Percentiles rank a stretch among this genome's conserved stretches.
Evolutionary conservation across 2,797 vertebrate species (phyloP).

Genomic region (Tokudaia tokunoshimensis): DNA sequence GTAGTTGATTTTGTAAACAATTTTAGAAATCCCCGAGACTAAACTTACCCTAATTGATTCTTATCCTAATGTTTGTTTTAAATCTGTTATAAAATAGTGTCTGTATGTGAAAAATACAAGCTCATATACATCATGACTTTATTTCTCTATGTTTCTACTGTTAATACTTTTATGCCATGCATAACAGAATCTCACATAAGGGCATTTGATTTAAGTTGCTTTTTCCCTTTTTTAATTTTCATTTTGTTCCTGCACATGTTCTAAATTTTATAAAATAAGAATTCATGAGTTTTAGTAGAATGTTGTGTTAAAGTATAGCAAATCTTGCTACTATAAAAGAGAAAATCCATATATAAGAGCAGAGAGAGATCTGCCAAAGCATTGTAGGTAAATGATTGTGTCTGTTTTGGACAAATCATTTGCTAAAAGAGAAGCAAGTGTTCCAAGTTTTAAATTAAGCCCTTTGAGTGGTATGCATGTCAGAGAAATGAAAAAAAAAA

Average conservation of each 20-base stretch:
- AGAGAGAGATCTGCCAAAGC: background rate
- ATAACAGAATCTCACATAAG: background rate
- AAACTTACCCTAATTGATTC: background rate
- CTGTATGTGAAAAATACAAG: background rate
- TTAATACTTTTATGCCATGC: background rate
- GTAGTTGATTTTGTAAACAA: background rate
- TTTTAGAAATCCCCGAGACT: background rate
- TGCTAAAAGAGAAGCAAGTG: background rate
- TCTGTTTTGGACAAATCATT: background rate
- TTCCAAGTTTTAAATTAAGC: conserved; percentile 57
- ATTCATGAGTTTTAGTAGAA: background rate
- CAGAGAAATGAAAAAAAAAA: background rate
- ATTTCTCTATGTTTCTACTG: background rate
- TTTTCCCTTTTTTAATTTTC: background rate
- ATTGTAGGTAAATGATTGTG: background rate
- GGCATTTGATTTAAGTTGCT: background rate
- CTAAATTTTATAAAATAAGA: conserved; percentile 25
- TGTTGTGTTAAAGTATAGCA: conserved; percentile 19
- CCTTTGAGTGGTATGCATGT: background rate
- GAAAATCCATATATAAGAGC: background rate
- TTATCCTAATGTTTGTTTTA: background rate
- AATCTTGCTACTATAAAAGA: background rate
- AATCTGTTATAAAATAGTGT: background rate
- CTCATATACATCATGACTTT: background rate
- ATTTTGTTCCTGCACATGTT: background rate